These are phyloP conservation scores for Lepisosteus oculatus DNA, from an alignment of 2,113 vertebrate species.

Conservation along the genomic window DNA sequence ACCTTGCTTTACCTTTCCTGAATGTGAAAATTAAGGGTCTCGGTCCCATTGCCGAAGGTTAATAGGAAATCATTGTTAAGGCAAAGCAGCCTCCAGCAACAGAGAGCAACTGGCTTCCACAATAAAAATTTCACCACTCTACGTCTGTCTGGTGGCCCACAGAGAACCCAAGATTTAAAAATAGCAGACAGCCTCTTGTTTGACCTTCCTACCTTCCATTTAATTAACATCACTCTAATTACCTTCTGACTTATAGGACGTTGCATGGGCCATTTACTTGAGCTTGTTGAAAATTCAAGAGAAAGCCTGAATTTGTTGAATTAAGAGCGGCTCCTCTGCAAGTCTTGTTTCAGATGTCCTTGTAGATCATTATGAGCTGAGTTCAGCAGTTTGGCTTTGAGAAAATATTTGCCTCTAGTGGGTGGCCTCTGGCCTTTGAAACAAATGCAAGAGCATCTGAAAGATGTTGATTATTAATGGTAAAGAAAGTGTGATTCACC, in stretches of 20 bases:
- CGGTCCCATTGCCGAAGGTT: slow-evolving; percentile 34
- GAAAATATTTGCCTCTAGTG: not conserved
- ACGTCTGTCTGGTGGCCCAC: not conserved
- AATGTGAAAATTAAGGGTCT: slow-evolving; percentile 35
- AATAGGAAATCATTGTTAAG: slow-evolving; percentile 26
- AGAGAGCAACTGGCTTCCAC: not conserved
- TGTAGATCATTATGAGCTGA: not conserved
- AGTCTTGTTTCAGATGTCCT: not conserved
- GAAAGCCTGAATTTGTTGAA: not conserved
- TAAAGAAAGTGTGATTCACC: no score
- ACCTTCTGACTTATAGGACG: not conserved
- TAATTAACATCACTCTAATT: slow-evolving; percentile 9
- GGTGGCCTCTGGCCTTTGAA: not conserved
- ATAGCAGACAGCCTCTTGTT: slow-evolving; percentile 8
- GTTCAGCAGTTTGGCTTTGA: not conserved
- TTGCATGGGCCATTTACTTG: not conserved
- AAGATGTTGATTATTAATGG: no score
- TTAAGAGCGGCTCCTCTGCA: not conserved
- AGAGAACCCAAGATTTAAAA: slow-evolving; percentile 11
- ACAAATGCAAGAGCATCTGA: no score
- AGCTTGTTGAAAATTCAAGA: not conserved
- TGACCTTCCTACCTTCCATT: slow-evolving; percentile 9
- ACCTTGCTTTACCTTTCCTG: slow-evolving; percentile 56
- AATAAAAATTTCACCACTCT: not conserved
- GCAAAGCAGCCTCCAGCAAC: not conserved